Base-by-base conservation (phyloP, 37 sponge, comb jelly and placozoan genomes). In the Aplysina aerophoba region DNA sequence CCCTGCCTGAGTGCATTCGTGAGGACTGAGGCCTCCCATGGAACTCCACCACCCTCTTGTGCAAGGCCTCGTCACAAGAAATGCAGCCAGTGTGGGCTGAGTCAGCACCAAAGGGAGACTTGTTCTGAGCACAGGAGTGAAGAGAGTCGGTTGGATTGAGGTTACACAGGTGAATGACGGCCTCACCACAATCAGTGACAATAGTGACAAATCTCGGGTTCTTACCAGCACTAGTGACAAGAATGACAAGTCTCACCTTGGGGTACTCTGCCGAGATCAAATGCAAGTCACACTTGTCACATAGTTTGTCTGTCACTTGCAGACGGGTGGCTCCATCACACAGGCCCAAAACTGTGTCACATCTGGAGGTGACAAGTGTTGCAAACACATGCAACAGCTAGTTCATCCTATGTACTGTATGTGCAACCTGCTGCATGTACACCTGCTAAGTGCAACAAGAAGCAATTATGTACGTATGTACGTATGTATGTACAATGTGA, bases 261-360 rank as follows among this genome's bases (percentile, higher is more conserved):
- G 55, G 85, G 27, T 90, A 60, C 38, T 94, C 94, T 15, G 85
- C 91, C 16, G 71, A 21, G 44, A 94, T 36, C 25, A 86, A 53
- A 54, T 82, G 55, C 21, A 86, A 59, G 5, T 81, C 86, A 90
- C 94, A 94, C 27, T 34, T 67, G 0, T 12, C 31, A 88, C 94
- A 94, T 53, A 37, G 15, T 16, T 90, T 67, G 8, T 83, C 62
- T 24, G 86, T 83, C 24, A 84, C 75, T 24, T 55, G 39, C 13
- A 94, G 81, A 34, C 86, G 80, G n/a, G 75, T 41, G 28, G 86
- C 88, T 67, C 91, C 91, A 31, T 79, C 79, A 88, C 89, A 94
- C 5, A 88, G 79, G 34, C 40, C 63, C 24, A 79, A 25, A 8
- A 79, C 80, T 19, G 58, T 61, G 22, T 81, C 57, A 69, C 94